Conservation (phyloP, 1,140 invertebrate species). For the Sinella curviseta region DNA sequence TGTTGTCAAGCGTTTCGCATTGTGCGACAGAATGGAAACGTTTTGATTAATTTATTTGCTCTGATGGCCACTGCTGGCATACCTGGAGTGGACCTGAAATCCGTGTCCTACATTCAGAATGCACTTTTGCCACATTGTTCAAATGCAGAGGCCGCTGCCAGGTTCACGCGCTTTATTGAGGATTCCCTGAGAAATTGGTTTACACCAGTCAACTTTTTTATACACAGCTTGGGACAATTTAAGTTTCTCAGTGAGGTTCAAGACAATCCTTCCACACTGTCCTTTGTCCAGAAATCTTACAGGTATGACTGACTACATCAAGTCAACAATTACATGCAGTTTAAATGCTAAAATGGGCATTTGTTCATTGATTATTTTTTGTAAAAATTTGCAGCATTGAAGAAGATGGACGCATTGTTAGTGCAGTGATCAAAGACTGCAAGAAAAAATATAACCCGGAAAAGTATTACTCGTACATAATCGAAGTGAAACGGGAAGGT, state of each 20-base stretch:
- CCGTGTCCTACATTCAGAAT: slow-evolving; percentile 87
- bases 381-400: slow-evolving; percentile 65
- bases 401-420: slow-evolving; percentile 85
- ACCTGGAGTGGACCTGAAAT: slow-evolving; percentile 85
- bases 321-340: too few relatives aligned
- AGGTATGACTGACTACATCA: slow-evolving; percentile 65
- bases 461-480: slow-evolving; percentile 96
- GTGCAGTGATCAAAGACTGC: slow-evolving; percentile 80
- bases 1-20: slow-evolving; percentile 98
- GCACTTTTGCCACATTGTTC: slow-evolving; percentile 84
- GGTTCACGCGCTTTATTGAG: slow-evolving; percentile 89
- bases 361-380: neutral
- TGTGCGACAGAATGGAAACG: slow-evolving; percentile 87
- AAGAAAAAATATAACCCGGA: slow-evolving; percentile 96
- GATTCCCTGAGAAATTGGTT: slow-evolving; percentile 81
- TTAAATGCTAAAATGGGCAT: neutral
- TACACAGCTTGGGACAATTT: slow-evolving; percentile 94
- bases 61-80: slow-evolving; percentile 78
- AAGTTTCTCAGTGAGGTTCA: slow-evolving; percentile 82
- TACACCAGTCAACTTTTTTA: slow-evolving; percentile 95
- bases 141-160: slow-evolving; percentile 90
- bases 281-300: slow-evolving; percentile 91
- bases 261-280: slow-evolving; percentile 74
- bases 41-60: slow-evolving; percentile 89
- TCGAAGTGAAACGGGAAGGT: slow-evolving; percentile 80